Conservation (phyloP, 2,888 invertebrate species). For the Hydroisotoma schaefferi region DNA sequence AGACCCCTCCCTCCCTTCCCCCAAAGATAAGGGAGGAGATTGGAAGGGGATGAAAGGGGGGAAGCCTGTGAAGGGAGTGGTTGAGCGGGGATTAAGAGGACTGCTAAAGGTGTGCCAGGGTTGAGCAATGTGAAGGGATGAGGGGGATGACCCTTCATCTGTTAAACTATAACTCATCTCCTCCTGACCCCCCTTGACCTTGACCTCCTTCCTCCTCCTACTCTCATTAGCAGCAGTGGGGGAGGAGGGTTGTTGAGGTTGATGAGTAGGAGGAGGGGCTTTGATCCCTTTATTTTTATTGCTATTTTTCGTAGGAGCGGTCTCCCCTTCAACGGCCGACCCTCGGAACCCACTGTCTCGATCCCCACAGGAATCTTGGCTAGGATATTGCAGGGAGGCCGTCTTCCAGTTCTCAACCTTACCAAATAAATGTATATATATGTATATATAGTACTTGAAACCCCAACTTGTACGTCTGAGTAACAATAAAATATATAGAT, state of each 20-base stretch:
- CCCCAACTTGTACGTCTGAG: too few species aligned
- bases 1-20: neutral
- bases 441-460: too few species aligned
- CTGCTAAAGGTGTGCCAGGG: slow-evolving; percentile 6
- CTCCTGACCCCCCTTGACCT: too few species aligned
- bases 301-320: slow-evolving; percentile 3
- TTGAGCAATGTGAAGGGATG: neutral
- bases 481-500: neutral
- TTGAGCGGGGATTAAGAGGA: slow-evolving; percentile 3
- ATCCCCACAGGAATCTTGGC: slow-evolving; percentile 43
- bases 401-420: slow-evolving; percentile 46
- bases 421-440: neutral
- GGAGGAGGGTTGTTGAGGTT: too few species aligned
- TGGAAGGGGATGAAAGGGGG: slow-evolving; percentile 6
- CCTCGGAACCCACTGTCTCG: slow-evolving; percentile 42
- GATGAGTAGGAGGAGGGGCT: too few species aligned
- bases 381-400: slow-evolving; percentile 36
- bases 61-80: slow-evolving; percentile 1
- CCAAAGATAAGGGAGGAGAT: neutral
- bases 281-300: neutral
- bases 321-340: slow-evolving; percentile 26
- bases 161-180: too few species aligned
- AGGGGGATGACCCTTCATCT: too few species aligned
- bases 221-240: neutral
- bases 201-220: neutral